Evolutionary conservation across 2,113 vertebrate genomes (phyloP), one percentile per base, ranked within the genome.

Genomic region (Pluvialis apricaria): DNA sequence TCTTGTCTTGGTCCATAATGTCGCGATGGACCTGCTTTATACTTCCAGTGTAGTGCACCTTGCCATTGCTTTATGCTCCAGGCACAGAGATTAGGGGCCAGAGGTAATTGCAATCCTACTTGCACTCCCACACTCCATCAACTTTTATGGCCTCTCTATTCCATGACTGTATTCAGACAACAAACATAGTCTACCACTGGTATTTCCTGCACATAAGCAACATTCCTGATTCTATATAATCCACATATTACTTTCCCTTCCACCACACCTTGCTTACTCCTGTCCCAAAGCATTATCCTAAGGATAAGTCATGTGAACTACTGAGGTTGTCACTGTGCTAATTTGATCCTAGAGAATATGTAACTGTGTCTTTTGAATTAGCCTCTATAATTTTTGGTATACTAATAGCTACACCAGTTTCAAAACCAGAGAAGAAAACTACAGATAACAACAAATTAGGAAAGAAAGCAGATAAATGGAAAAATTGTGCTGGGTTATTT

Each of bases 381-480:
- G 1, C 17, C 19, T 82, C 9, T 26, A 2, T 38, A 45, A 38
- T 71, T 88, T 88, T 73, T 80, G 4, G 29, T 75, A 14, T 61
- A 57, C 3, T 20, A 38, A 75, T 12, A 89, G 3, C 25, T 73
- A 29, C 19, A 78, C 2, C 28, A 45, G 4, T 57, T 61, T 82
- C 79, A 47, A 91, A 91, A 75, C 5, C 24, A 71, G 16, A 81
- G 44, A 71, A 92, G 47, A 92, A 92, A 91, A 58, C 18, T 57
- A 34, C 4, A 69, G 60, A 62, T 71, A 6, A 83, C 44, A 34
- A 66, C 14, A 76, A 79, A 58, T 24, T 32, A 36, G 5, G 32
- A 70, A 86, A 84, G 20, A 25, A 87, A 44, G 3, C 28, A 47
- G 25, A 36, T 11, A 89, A 87, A 82, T 42, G 5, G 36, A 38